These are phyloP conservation scores for Pogonognathellus flavescens DNA, from an alignment of 1,140 invertebrate species.

Conservation along the genomic window DNA sequence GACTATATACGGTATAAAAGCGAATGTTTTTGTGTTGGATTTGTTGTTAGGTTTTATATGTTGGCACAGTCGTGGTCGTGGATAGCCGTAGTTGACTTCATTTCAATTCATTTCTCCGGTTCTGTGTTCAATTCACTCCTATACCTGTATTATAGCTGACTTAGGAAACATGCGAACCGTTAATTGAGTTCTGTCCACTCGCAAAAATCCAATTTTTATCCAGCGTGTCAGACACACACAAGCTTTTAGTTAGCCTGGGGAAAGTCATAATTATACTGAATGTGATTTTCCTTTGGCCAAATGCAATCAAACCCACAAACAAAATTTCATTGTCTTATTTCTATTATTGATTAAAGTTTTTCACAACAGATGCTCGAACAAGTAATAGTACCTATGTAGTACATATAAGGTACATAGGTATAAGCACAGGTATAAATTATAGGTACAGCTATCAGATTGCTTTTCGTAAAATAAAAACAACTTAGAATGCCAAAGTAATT, in stretches of 20 bases:
- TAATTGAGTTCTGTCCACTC: slow-evolving; percentile 48
- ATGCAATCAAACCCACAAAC: too few species aligned
- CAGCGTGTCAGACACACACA: neutral
- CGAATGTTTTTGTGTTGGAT: neutral
- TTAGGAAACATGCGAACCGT: slow-evolving; percentile 24
- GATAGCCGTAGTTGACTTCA: neutral
- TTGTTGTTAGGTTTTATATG: neutral
- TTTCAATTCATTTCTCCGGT: neutral
- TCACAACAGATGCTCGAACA: too few species aligned
- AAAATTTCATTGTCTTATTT: too few species aligned
- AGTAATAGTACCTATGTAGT: too few species aligned
- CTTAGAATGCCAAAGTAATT: too few species aligned
- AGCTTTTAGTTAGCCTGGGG: slow-evolving; percentile 6
- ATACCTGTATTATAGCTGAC: neutral
- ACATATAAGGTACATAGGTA: too few species aligned
- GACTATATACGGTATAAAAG: neutral
- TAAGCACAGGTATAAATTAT: too few species aligned
- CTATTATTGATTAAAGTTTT: too few species aligned
- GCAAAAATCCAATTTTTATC: slow-evolving; percentile 33
- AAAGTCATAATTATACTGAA: slow-evolving; percentile 17
- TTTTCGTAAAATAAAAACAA: too few species aligned
- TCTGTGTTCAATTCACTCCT: slow-evolving; percentile 6
- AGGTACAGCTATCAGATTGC: too few species aligned
- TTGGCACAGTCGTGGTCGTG: too few species aligned
- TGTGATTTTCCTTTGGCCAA: too few species aligned